Conservation (phyloP, 2,797 vertebrate species). For the Crypturellus tataupa region DNA sequence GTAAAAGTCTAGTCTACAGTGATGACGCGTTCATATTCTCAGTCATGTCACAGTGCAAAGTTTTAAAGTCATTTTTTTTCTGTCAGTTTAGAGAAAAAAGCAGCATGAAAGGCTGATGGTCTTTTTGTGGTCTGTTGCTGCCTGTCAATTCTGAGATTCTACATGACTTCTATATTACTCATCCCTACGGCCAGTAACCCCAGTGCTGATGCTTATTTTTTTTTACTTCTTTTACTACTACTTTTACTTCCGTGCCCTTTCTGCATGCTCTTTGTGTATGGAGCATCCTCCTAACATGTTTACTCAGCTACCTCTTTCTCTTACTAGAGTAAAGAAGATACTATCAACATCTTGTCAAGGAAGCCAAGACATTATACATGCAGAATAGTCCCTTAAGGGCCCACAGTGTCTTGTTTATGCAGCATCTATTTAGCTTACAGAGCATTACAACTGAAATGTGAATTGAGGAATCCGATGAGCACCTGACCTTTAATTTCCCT, state of each 20-base stretch:
- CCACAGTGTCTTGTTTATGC: not conserved
- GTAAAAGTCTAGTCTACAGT: not conserved
- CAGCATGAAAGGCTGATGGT: not conserved
- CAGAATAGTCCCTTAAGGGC: not conserved
- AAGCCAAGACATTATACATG: not conserved
- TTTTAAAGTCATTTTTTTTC: not conserved
- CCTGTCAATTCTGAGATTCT: not conserved
- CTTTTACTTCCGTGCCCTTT: not conserved
- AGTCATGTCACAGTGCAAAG: not conserved
- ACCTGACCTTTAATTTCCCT: not conserved
- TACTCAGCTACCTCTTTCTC: not conserved
- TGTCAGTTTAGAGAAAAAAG: not conserved
- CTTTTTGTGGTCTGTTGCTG: not conserved
- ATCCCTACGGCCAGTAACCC: not conserved
- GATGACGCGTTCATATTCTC: not conserved
- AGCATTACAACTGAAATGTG: not conserved
- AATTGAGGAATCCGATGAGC: not conserved
- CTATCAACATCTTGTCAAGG: not conserved
- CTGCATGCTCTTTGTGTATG: not conserved
- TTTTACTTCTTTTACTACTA: not conserved
- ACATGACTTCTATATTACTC: not conserved
- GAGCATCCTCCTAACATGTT: not conserved
- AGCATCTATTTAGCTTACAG: not conserved
- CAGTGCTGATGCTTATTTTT: not conserved
- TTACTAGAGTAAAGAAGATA: not conserved